Evolutionary conservation across 2,888 invertebrate species (phyloP).

Genomic region (Patella caerulea): DNA sequence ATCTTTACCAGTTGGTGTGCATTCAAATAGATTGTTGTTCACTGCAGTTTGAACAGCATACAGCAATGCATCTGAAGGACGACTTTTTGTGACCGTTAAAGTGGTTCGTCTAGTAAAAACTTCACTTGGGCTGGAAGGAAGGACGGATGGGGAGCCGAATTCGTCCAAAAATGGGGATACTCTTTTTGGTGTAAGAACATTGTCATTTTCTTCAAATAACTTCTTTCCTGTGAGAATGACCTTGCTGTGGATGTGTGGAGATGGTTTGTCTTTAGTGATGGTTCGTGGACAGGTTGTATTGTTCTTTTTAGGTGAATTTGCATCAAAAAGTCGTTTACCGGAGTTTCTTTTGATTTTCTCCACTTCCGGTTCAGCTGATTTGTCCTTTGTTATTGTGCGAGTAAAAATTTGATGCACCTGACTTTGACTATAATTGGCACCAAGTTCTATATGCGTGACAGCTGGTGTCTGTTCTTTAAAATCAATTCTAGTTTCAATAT

Average conservation of each 20-base stretch:
- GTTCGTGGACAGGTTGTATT: slow-evolving; percentile 20
- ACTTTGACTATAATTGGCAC: neutral
- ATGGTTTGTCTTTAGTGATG: slow-evolving; percentile 30
- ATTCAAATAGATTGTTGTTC: slow-evolving; percentile 3
- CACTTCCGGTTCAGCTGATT: slow-evolving; percentile 7
- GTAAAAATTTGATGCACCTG: slow-evolving; percentile 5
- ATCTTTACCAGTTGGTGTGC: neutral
- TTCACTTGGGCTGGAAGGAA: slow-evolving; percentile 34
- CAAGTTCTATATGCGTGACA: neutral
- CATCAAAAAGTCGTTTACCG: slow-evolving; percentile 3
- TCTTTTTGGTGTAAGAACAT: neutral
- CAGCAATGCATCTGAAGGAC: slow-evolving; percentile 52
- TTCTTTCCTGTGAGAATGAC: slow-evolving; percentile 19
- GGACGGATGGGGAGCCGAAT: slow-evolving; percentile 21
- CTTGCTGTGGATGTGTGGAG: neutral
- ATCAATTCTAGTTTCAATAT: neutral
- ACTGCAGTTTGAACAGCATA: slow-evolving; percentile 30
- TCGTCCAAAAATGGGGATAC: neutral
- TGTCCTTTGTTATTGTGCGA: slow-evolving; percentile 17
- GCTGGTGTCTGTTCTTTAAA: neutral
- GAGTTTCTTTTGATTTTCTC: slow-evolving; percentile 9
- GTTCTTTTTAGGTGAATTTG: slow-evolving; percentile 6
- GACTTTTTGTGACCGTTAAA: slow-evolving; percentile 52
- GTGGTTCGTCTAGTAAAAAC: slow-evolving; percentile 40
- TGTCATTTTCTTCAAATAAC: slow-evolving; percentile 12